A percentile compares a stretch with the other conserved stretches of the same genome.
These are phyloP conservation scores for Dinomys branickii DNA, from an alignment of 2,113 vertebrate species.

Conservation along the genomic window DNA sequence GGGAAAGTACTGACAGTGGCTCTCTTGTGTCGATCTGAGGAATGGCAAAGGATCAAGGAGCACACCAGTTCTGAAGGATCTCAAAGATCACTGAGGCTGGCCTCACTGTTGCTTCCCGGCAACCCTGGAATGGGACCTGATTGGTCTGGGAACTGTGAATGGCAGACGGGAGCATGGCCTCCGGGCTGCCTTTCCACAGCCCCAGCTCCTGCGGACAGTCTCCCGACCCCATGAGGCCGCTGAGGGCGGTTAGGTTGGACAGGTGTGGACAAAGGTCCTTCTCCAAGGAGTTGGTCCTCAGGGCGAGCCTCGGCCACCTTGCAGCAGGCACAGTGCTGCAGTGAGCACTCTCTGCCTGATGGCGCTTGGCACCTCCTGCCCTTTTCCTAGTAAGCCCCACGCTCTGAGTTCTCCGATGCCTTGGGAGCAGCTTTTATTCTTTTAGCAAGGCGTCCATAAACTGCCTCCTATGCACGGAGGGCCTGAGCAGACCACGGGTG, in stretches of 20 bases:
- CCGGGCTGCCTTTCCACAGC: background rate
- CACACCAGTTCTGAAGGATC: constrained; percentile 18
- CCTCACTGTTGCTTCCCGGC: background rate
- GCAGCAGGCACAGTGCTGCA: background rate
- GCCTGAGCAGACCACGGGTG: background rate
- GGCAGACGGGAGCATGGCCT: background rate
- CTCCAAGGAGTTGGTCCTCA: background rate
- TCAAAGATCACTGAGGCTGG: constrained; percentile 1
- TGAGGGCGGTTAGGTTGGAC: background rate
- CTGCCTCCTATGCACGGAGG: background rate
- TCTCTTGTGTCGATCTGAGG: background rate
- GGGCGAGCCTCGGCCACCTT: background rate
- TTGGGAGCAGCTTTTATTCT: background rate
- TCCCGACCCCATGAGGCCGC: background rate
- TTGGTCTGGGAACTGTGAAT: background rate
- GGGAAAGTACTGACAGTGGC: constrained; percentile 68
- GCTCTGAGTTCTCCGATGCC: background rate
- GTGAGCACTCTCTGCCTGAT: background rate
- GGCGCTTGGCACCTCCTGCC: background rate
- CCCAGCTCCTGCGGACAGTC: background rate
- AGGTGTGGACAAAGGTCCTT: background rate
- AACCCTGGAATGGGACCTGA: background rate
- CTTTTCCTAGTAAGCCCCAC: background rate
- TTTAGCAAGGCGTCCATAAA: background rate
- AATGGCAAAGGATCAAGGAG: background rate